Conservation (phyloP, 2,113 vertebrate genomes). For the Brienomyrus brachyistius region DNA sequence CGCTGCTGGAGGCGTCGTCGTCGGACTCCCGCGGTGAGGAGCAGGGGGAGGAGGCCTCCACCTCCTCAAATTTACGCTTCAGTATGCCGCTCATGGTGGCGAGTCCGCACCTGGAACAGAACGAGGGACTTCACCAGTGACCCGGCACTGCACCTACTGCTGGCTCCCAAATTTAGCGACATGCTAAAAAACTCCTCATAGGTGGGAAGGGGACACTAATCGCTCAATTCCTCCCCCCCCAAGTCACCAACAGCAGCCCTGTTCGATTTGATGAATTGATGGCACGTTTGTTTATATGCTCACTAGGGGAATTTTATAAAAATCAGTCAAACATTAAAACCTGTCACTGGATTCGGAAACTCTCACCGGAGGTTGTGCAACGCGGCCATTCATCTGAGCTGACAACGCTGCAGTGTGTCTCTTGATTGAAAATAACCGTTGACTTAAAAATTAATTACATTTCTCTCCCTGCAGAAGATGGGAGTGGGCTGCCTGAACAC, state of each 20-base stretch:
- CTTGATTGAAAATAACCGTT: constrained; percentile 23
- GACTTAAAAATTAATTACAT: constrained; percentile 22
- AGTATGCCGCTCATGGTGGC: constrained; percentile 76
- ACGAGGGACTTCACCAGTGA: background rate
- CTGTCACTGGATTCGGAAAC: background rate
- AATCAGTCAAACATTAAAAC: background rate
- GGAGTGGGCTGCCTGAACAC: constrained; percentile 7
- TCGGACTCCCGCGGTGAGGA: constrained; percentile 76
- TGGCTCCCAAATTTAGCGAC: background rate
- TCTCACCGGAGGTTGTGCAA: background rate
- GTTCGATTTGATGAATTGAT: background rate
- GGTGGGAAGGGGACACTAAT: constrained; percentile 57
- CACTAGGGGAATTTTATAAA: background rate
- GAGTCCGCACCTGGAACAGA: constrained; percentile 27
- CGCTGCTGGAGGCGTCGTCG: constrained; percentile 84
- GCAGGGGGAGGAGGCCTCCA: constrained; percentile 76
- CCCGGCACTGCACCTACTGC: background rate
- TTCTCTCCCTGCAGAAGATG: constrained; percentile 11
- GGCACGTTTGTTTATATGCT: background rate
- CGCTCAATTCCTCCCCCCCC: constrained; percentile 39
- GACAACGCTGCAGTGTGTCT: background rate
- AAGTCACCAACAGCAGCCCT: constrained; percentile 14
- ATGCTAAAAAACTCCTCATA: constrained; percentile 48
- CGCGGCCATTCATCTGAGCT: background rate
- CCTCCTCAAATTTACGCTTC: constrained; percentile 84